Evolutionary conservation across 2,888 invertebrate genomes (phyloP), one percentile per base, ranked within the genome.

Genomic region (Parthenolecanium corni): DNA sequence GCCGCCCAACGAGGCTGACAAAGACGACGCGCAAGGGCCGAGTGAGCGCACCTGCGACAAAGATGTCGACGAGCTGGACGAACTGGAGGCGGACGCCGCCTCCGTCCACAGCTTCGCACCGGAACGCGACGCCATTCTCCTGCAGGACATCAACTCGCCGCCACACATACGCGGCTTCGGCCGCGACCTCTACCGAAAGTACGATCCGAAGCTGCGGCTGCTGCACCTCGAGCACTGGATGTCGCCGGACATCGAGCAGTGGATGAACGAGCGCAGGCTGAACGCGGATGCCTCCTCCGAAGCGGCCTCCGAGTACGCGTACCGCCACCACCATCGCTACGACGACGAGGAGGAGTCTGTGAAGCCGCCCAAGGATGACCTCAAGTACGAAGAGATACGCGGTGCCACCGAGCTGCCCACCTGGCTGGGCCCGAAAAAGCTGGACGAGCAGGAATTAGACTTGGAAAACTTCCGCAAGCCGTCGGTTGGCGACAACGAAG

Each of bases 301-400:
- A 5, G 14, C 14, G 1, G 14, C 20, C 20, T 21, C 14, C 9
- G 49, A 49, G 14, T 9, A 31, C 9, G 5, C 4, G 5, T 9
- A 31, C 31, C 31, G 31, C 31, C 31, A 31, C 9, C 31, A 31
- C 9, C 31, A 4, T 4, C 31, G 9, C 9, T 31, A 31, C 31
- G 14, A 14, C 49, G 49, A 21, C 1, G 49, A 49, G 6, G 49
- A 49, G 14, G 21, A 14, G 5, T 12, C 20, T 4, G 14, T 20
- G 14, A 61, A 51, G 36, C 23, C 36, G 38, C 12, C 38, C 40
- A 47, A 38, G 9, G 21, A 49, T 4, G 61, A 61, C n/a, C 49
- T 47, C 49, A 61, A 40, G 38, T 61, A 61, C 23, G 61, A 61
- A 51, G 49, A 61, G 20, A 61, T 61, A 20, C 36, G 36, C n/a